phyloP scores from a whole-genome alignment of 2,888 invertebrate species.

The Junonia oenone region DNA sequence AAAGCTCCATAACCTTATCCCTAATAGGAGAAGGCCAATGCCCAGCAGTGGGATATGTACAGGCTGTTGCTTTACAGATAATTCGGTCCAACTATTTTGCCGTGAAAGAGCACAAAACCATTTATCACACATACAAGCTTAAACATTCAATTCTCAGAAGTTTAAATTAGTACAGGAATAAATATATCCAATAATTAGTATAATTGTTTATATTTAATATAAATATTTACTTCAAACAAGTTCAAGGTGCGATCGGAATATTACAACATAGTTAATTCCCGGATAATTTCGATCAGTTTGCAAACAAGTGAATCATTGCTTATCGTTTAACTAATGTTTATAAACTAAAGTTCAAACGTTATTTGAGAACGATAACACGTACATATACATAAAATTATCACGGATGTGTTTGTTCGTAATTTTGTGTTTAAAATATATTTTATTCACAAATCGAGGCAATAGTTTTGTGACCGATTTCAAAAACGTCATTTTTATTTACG shows the following conservation, averaged over 20 bases:
- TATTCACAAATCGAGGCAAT: background rate
- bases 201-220: constrained; percentile 6
- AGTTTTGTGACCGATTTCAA: too few species aligned
- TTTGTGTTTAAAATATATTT: background rate
- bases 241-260: constrained; percentile 26
- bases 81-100: too few species aligned
- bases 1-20: too few species aligned
- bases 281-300: constrained; percentile 16
- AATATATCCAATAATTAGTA: background rate
- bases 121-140: too few species aligned
- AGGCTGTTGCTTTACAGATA: too few species aligned
- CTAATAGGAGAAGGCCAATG: too few species aligned
- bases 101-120: too few species aligned
- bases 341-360: constrained; percentile 4
- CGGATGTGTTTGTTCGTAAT: background rate
- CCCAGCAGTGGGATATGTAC: too few species aligned
- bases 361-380: background rate
- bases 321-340: background rate
- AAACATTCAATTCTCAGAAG: too few species aligned
- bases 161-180: too few species aligned
- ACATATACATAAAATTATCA: background rate
- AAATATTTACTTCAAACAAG: constrained; percentile 21
- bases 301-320: constrained; percentile 24
- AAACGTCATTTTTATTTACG: too few species aligned
- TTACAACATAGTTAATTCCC: constrained; percentile 25